These are phyloP conservation scores for Palythoa heliodiscus DNA, from an alignment of 92 coral and sea anemone species.

Conservation along the genomic window DNA sequence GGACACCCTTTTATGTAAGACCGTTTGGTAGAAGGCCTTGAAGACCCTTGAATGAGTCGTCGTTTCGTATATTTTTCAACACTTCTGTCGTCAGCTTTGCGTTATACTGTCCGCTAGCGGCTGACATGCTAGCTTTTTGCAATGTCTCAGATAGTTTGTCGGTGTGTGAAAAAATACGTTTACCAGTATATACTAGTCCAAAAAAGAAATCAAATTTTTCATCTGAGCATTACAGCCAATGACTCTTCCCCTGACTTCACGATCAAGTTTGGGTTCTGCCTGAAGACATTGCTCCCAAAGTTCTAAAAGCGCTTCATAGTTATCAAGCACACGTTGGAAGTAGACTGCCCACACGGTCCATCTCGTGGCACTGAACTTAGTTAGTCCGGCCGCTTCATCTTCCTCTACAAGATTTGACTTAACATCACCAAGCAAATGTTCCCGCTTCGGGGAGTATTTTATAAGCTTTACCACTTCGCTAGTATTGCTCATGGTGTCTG, in stretches of 20 bases:
- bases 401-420: conserved; percentile 43
- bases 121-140: conserved; percentile 36
- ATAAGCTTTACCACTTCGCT: conserved; percentile 53
- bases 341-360: conserved; percentile 64
- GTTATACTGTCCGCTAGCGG: conserved; percentile 40
- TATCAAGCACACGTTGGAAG: conserved; percentile 54
- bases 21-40: conserved; percentile 20
- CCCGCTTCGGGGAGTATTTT: conserved; percentile 59
- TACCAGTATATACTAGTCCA: conserved; percentile 31
- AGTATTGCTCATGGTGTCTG: conserved; percentile 52
- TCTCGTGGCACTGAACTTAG: conserved; percentile 60
- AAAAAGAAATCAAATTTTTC: conserved; percentile 22
- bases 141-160: conserved; percentile 39
- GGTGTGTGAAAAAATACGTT: conserved; percentile 33
- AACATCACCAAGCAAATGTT: conserved; percentile 49
- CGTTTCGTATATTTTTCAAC: conserved; percentile 10
- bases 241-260: conserved; percentile 21
- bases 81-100: conserved; percentile 35
- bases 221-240: conserved; percentile 19
- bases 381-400: conserved; percentile 47
- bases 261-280: conserved; percentile 17
- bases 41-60: conserved; percentile 28
- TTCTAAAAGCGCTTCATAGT: conserved; percentile 13
- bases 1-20: neutral
- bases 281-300: conserved; percentile 30